Evolutionary conservation across 2,888 invertebrate genomes (phyloP), one percentile per base, ranked within the genome.

Genomic region (Venusia cambrica): DNA sequence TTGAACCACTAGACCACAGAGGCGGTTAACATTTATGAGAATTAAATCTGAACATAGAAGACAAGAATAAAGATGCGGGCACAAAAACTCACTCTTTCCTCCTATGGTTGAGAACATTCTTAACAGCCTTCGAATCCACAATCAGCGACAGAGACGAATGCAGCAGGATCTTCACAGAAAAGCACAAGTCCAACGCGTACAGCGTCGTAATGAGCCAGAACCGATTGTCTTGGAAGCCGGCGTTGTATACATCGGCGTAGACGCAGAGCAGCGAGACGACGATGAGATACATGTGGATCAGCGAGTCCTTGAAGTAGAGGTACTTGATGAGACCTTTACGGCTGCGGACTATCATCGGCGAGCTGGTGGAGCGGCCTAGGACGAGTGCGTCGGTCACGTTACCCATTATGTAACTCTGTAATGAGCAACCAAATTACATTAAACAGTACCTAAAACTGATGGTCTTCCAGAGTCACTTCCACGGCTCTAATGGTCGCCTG

Each of bases 201-300:
- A 81, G 50, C 0, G 45, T 22, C 0, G 57, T n/a, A 0, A 81
- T 51, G 1, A 76, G 7, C 2, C 39, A 16, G 1, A 38, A 39
- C 0, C 57, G 48, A 35, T 81, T 81, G 38, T 65, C 46, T 47
- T 79, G 65, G 35, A 72, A 81, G 1, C 79, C 78, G 0, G 73
- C 75, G 21, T 80, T 83, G 36, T 76, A 81, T 1, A 74, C 42
- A 35, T 81, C 79, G 1, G 52, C 38, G 31, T 67, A 73, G 2
- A 81, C 51, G 37, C 73, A 72, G 0, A 51, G 25, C n/a, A 77
- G 20, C 2, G 68, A 71, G 1, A 78, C 45, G 2, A 61, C 10
- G 24, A 76, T 71, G 7, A 79, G 38, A 35, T 72, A 80, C 8
- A 64, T 41, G 26, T 72, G 65, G 1, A 74, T 17, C 5, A 52